These are phyloP conservation scores for Terrapene triunguis DNA, from an alignment of 2,113 vertebrate species.

Conservation along the genomic window DNA sequence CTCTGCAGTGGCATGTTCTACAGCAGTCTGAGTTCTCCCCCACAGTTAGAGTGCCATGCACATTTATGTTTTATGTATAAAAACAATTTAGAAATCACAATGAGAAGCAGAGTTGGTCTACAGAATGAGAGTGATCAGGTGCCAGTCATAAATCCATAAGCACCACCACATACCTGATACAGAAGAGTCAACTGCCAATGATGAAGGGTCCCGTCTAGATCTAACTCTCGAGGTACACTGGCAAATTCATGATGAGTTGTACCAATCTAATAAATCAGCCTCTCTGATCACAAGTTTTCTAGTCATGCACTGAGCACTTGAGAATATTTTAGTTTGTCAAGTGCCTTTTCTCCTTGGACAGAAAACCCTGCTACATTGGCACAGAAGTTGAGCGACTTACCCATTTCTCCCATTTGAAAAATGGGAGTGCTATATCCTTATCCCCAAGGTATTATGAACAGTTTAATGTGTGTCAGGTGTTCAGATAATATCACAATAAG, in stretches of 20 bases:
- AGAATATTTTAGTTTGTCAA: not conserved
- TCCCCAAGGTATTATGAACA: not conserved
- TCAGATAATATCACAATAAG: not conserved
- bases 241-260: not conserved
- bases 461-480: accelerated
- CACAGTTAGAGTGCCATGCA: conserved; percentile 4
- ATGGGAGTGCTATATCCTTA: accelerated
- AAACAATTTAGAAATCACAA: not conserved
- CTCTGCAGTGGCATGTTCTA: conserved; percentile 23
- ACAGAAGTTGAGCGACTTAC: not conserved
- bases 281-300: accelerated
- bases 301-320: not conserved
- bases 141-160: not conserved
- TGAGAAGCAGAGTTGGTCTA: not conserved
- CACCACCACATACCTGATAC: not conserved
- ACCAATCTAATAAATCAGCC: not conserved
- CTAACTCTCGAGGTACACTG: not conserved
- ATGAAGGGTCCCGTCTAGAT: not conserved
- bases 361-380: not conserved
- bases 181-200: not conserved
- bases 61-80: not conserved
- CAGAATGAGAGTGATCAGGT: not conserved
- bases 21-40: conserved; percentile 17
- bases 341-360: not conserved
- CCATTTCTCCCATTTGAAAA: not conserved